These are phyloP conservation scores for Meriones psammophilus DNA, from an alignment of 2,797 vertebrate species.

Conservation along the genomic window DNA sequence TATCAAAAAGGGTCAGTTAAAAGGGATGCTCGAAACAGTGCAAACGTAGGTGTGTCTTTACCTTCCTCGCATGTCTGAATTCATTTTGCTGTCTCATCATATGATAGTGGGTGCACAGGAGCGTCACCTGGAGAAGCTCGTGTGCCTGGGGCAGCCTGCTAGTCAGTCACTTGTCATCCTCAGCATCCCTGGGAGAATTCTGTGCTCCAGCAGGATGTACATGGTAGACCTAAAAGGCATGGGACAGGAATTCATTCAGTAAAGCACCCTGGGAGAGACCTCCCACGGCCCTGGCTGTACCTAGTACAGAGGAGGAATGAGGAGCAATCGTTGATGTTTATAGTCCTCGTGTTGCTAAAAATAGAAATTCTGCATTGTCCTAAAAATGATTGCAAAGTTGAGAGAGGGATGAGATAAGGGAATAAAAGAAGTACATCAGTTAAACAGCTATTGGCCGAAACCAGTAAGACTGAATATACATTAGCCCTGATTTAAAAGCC, in stretches of 20 bases:
- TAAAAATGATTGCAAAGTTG: background rate
- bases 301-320: background rate
- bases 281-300: background rate
- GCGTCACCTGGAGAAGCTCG: background rate
- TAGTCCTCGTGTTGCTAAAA: background rate
- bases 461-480: background rate
- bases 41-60: background rate
- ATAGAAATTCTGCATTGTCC: background rate
- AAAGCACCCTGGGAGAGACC: background rate
- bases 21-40: background rate
- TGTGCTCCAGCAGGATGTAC: background rate
- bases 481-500: background rate
- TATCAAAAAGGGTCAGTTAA: slow-evolving; percentile 46
- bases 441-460: background rate
- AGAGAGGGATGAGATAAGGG: background rate
- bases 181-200: background rate
- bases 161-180: background rate
- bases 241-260: background rate
- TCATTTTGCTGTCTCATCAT: background rate
- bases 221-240: background rate
- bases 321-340: background rate
- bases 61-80: background rate
- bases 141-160: background rate
- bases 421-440: background rate
- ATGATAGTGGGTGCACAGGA: too few relatives aligned